phyloP scores from a whole-genome alignment of 1,140 invertebrate genomes.

The Andrena cerasifolii region DNA sequence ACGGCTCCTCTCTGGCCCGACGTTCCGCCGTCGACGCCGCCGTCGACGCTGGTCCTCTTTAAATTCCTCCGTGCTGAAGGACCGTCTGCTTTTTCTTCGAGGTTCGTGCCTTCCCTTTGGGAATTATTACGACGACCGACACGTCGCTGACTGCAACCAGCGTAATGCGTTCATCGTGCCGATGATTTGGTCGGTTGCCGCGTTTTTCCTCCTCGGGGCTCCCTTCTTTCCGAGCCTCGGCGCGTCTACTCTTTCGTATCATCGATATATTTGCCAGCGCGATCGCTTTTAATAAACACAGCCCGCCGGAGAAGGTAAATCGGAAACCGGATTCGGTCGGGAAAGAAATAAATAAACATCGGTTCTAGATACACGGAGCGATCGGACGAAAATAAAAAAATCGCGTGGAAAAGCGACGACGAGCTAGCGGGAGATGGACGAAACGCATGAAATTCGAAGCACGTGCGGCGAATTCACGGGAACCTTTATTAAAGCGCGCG shows the following conservation, averaged over 20 bases:
- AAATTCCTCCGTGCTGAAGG: constrained; percentile 66
- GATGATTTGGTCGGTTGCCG: constrained; percentile 9
- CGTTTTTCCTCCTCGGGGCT: background rate
- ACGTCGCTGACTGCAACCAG: constrained; percentile 24
- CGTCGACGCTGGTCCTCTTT: constrained; percentile 42
- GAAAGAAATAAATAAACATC: constrained; percentile 31
- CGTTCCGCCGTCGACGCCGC: constrained; percentile 9
- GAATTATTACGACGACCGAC: constrained; percentile 56
- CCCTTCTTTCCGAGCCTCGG: background rate
- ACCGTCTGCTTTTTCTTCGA: constrained; percentile 64
- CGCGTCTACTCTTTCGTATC: background rate
- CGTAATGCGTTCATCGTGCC: constrained; percentile 31
- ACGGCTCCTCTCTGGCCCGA: constrained; percentile 43
- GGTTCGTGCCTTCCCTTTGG: constrained; percentile 52
- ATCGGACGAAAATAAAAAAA: constrained; percentile 20
- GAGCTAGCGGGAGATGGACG: constrained; percentile 3
- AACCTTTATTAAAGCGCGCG: constrained; percentile 38
- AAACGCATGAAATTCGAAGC: constrained; percentile 33
- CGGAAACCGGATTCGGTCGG: constrained; percentile 10
- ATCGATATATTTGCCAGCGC: background rate
- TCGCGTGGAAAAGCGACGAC: background rate
- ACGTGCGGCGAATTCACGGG: constrained; percentile 27
- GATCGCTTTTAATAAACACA: too few species aligned
- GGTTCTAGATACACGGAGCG: background rate
- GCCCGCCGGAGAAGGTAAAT: constrained; percentile 46